Conservation (phyloP, 1,140 invertebrate species). For the Sycophaga agraensis region DNA sequence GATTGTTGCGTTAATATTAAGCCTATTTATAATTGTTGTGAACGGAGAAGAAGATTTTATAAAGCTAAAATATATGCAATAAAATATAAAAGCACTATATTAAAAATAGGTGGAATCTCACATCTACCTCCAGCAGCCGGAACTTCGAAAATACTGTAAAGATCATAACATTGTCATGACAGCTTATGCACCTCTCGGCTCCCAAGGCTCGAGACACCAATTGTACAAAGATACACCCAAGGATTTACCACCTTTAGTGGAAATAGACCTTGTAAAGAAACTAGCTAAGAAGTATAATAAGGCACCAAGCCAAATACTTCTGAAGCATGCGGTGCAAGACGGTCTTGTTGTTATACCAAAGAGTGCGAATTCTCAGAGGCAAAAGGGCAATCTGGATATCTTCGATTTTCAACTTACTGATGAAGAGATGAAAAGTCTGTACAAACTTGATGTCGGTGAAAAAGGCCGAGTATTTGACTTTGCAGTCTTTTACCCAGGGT, state of each 20-base stretch:
- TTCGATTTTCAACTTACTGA: slow-evolving; percentile 62
- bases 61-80: too few relatives aligned
- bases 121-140: slow-evolving; percentile 78
- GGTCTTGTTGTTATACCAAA: slow-evolving; percentile 82
- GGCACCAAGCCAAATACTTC: slow-evolving; percentile 73
- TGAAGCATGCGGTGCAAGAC: slow-evolving; percentile 73
- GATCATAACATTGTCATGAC: slow-evolving; percentile 72
- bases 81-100: too few relatives aligned
- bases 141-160: slow-evolving; percentile 73
- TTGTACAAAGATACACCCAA: slow-evolving; percentile 39
- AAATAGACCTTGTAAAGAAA: slow-evolving; percentile 66
- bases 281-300: slow-evolving; percentile 72
- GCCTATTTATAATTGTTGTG: too few relatives aligned
- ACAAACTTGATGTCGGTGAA: slow-evolving; percentile 59
- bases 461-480: slow-evolving; percentile 63
- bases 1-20: too few relatives aligned
- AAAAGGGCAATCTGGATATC: slow-evolving; percentile 67
- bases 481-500: slow-evolving; percentile 59
- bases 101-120: slow-evolving; percentile 74
- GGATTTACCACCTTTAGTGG: slow-evolving; percentile 66
- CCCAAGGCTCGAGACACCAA: slow-evolving; percentile 54
- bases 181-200: slow-evolving; percentile 84
- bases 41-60: too few relatives aligned
- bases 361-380: slow-evolving; percentile 70
- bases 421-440: slow-evolving; percentile 58